phyloP scores from a whole-genome alignment of 1,140 invertebrate species.

The Cataglyphis hispanica region DNA sequence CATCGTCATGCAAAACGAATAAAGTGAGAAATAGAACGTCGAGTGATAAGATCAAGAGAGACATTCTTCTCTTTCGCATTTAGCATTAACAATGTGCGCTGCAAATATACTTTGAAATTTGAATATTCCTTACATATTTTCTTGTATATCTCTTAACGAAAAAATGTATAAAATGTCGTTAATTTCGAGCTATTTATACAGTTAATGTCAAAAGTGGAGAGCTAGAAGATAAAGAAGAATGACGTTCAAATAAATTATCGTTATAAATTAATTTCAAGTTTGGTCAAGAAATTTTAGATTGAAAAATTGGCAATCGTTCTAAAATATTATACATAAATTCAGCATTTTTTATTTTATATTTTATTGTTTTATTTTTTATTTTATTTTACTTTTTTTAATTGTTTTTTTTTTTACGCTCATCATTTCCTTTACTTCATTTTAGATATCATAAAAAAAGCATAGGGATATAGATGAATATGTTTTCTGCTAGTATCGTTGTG shows the following conservation, averaged over 20 bases:
- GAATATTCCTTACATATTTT: not conserved
- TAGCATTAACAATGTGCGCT: not conserved
- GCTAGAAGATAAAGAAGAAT: no score
- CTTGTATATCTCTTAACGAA: not conserved
- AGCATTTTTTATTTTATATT: not conserved
- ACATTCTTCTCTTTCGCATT: constrained; percentile 24
- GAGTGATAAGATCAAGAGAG: constrained; percentile 21
- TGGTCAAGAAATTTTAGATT: constrained; percentile 1
- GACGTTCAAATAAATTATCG: not conserved
- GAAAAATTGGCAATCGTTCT: constrained; percentile 6
- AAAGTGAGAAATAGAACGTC: constrained; percentile 22
- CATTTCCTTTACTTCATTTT: not conserved
- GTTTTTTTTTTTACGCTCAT: not conserved
- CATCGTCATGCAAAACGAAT: constrained; percentile 42
- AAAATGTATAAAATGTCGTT: not conserved
- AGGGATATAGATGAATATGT: not conserved
- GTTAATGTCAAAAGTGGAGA: not conserved
- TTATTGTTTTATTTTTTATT: no score
- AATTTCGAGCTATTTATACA: not conserved
- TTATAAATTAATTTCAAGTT: not conserved
- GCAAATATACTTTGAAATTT: not conserved
- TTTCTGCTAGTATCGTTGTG: constrained; percentile 1
- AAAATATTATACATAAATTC: not conserved
- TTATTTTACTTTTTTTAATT: no score
- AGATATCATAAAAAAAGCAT: constrained; percentile 20